Base-by-base conservation (phyloP, 2,113 vertebrate species). In the Pelusios castaneus region DNA sequence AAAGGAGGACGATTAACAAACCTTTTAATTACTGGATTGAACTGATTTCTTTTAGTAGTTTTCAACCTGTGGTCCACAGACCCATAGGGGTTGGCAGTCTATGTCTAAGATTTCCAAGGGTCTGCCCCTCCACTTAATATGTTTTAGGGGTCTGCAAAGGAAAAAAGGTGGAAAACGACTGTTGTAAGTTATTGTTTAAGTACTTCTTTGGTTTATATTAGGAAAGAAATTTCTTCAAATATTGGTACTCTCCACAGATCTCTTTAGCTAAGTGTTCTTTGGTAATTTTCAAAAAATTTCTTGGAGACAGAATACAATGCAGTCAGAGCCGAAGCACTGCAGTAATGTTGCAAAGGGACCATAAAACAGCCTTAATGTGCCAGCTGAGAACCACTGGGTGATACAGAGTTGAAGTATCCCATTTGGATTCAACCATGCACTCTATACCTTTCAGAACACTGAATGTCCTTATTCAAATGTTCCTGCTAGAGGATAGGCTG, bases 11-110 rank as follows among this genome's bases (percentile, higher is more conserved):
- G 89, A 90, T 95, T 92, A 89, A 88, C 87, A 89, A 81, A 88
- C 79, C 87, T 94, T 92, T 90, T 95, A 95, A 97, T 95, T 96
- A 95, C 86, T 83, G 89, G 49, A 45, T 92, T 94, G 95, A 91
- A 79, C 67, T 89, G 88, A 94, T 95, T 95, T 97, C 87, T 85
- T 70, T 4, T 10, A 70, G n/a, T 70, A n/a, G 34, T n/a, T 67
- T 67, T 67, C 17, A 67, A n/a, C 34, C 60, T 21, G 7, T 38
- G 19, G n/a, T 22, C 19, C 16, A 8, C 31, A 63, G 60, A 31
- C 29, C 7, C 31, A 29, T 63, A 7, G 16, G 14, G 16, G 63
- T 67, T 4, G 4, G 2, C 21, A n/a, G 16, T 21, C 19, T 67
- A 67, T 22, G 19, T 70, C n/a, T 19, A 22, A 22, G 63, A 70